These are phyloP conservation scores for Camponotus fellah DNA, from an alignment of 2,888 invertebrate genomes.

Conservation along the genomic window DNA sequence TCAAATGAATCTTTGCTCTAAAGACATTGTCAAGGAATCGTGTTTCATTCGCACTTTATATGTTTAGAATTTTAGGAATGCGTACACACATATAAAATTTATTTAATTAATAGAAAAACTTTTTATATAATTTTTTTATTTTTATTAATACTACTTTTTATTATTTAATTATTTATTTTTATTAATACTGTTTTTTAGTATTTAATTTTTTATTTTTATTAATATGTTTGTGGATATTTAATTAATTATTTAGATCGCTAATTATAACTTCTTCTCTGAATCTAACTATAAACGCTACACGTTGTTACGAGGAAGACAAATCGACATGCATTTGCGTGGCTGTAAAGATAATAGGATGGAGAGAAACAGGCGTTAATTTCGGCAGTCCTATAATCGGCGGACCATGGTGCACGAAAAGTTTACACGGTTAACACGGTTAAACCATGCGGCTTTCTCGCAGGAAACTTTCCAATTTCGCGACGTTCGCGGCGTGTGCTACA, in stretches of 20 bases:
- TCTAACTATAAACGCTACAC: not conserved
- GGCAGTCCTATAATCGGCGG: slow-evolving; percentile 27
- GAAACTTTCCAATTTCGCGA: slow-evolving; percentile 71
- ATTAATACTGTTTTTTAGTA: too few species aligned
- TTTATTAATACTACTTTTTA: not conserved
- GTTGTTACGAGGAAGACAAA: not conserved
- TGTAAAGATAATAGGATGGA: slow-evolving; percentile 5
- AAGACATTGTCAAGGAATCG: not conserved
- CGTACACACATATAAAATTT: not conserved
- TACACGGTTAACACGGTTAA: not conserved
- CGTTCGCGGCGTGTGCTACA: slow-evolving; percentile 50
- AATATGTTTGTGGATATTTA: not conserved
- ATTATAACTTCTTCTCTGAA: not conserved
- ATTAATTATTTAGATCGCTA: not conserved
- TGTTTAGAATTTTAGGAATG: not conserved
- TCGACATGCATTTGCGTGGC: not conserved
- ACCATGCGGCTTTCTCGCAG: slow-evolving; percentile 25
- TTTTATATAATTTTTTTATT: too few species aligned
- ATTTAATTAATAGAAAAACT: not conserved
- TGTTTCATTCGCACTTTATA: not conserved
- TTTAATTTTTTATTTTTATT: not conserved
- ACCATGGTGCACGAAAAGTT: slow-evolving; percentile 25
- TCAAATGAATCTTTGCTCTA: not conserved
- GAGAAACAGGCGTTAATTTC: slow-evolving; percentile 39
- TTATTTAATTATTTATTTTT: not conserved